These are phyloP conservation scores for Apis mellifera DNA, from an alignment of 1,140 invertebrate species.

Conservation along the genomic window DNA sequence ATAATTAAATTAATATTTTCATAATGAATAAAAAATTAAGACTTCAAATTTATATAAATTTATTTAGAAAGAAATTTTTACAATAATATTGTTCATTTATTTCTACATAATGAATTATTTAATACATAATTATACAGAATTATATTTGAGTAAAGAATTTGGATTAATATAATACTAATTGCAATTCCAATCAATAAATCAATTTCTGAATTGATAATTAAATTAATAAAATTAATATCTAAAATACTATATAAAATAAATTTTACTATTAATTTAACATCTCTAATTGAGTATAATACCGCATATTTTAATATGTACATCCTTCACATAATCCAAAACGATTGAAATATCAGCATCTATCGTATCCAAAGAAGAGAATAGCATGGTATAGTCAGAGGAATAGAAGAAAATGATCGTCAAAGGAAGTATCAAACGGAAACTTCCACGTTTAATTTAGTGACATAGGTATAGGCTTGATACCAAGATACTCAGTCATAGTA, in stretches of 20 bases:
- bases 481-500: constrained; percentile 15
- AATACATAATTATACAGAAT: neutral
- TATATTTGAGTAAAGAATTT: neutral
- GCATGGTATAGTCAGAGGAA: neutral
- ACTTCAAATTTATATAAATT: too few species aligned
- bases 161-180: neutral
- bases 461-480: constrained; percentile 44
- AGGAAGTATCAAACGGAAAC: constrained; percentile 71
- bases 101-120: neutral
- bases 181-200: neutral
- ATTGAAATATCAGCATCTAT: neutral
- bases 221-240: neutral
- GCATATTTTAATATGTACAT: neutral
- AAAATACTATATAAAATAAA: neutral
- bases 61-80: too few species aligned
- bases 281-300: neutral
- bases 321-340: neutral
- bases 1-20: too few species aligned
- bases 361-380: neutral
- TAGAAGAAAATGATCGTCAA: constrained; percentile 30
- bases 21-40: too few species aligned
- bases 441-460: constrained; percentile 41
- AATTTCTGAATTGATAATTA: neutral
- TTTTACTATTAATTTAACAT: neutral
- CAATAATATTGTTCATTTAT: neutral